Percentiles rank a stretch among this genome's conserved stretches.
These are phyloP conservation scores for Eilema griseolum DNA, from an alignment of 2,888 invertebrate species.

Conservation along the genomic window DNA sequence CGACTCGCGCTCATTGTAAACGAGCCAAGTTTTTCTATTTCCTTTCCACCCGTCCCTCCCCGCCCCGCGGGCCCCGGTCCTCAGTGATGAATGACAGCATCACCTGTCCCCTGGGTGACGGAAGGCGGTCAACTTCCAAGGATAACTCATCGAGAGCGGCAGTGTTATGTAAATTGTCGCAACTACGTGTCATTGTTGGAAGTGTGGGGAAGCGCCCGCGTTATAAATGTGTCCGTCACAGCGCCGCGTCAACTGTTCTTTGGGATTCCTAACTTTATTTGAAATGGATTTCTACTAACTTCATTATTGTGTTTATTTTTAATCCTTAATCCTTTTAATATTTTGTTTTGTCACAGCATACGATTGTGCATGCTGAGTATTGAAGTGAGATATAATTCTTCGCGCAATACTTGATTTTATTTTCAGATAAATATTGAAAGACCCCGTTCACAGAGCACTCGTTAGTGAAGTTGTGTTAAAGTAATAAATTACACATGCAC, in stretches of 20 bases:
- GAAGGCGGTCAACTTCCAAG: conserved; percentile 45
- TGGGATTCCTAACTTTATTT: not conserved
- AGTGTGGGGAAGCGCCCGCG: not conserved
- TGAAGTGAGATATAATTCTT: too few relatives aligned
- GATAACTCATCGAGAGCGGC: conserved; percentile 25
- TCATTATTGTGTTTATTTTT: not conserved
- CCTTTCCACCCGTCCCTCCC: conserved; percentile 21
- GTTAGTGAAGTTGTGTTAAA: too few relatives aligned
- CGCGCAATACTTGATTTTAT: not conserved
- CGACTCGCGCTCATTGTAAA: conserved; percentile 63
- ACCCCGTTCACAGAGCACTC: too few relatives aligned
- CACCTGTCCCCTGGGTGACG: conserved; percentile 51
- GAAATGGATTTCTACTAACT: not conserved
- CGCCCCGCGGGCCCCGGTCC: conserved; percentile 18
- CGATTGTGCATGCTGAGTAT: not conserved
- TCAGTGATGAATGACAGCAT: conserved; percentile 57
- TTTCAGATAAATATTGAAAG: not conserved
- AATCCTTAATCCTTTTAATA: not conserved
- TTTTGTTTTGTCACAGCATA: not conserved
- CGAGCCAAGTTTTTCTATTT: conserved; percentile 75
- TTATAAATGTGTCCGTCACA: not conserved
- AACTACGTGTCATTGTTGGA: conserved; percentile 14
- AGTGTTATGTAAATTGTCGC: conserved; percentile 27
- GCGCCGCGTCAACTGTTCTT: not conserved
- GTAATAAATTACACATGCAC: not conserved